Evolutionary conservation across 2,113 vertebrate genomes (phyloP).

Genomic region (Tragelaphus buxtoni): DNA sequence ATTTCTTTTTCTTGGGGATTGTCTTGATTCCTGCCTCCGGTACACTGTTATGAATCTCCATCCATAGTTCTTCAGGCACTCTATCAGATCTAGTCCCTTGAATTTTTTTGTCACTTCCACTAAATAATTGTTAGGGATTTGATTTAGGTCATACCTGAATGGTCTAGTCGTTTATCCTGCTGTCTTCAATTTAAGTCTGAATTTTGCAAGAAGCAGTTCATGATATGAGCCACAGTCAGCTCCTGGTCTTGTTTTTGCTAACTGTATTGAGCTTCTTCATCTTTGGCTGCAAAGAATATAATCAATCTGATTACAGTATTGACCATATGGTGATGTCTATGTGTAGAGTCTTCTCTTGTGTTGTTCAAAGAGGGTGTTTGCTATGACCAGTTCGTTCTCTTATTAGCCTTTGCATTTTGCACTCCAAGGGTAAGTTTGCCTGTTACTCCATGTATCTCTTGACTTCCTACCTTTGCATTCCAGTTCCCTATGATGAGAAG

Average conservation of each 20-base stretch:
- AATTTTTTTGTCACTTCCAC: neutral
- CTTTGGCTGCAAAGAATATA: neutral
- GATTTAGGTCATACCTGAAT: neutral
- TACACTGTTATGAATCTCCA: neutral
- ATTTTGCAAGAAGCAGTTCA: neutral
- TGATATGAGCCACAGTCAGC: neutral
- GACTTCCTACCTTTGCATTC: neutral
- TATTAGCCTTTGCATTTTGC: neutral
- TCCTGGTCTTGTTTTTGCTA: neutral
- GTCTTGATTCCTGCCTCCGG: neutral
- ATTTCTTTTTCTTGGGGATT: neutral
- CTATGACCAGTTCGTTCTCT: neutral
- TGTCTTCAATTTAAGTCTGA: neutral
- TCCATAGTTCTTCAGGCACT: neutral
- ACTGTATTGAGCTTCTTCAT: neutral
- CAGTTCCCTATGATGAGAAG: neutral
- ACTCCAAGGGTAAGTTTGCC: neutral
- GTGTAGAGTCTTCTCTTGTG: neutral
- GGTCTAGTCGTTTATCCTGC: neutral
- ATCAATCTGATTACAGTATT: neutral
- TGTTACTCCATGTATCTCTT: neutral
- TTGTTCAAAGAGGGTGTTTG: neutral
- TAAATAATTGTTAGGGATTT: neutral
- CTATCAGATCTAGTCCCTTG: neutral
- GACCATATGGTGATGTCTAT: neutral